Evolutionary conservation across 2,113 vertebrate species (phyloP).

Genomic region (Mellivora capensis): DNA sequence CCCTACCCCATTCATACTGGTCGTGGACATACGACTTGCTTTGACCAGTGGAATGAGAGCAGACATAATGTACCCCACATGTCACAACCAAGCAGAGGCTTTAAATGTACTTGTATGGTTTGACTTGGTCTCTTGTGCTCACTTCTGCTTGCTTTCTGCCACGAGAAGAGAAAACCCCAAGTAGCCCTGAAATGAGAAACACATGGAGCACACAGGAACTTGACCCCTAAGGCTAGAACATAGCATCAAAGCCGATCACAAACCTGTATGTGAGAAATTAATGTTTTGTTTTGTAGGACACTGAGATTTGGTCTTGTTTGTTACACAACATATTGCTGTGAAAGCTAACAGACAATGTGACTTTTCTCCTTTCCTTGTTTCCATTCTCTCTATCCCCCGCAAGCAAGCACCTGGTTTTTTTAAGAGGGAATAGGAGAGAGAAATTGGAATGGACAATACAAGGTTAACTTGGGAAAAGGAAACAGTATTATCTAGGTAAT

Average conservation of each 20-base stretch:
- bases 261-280: background rate
- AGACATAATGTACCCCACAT: background rate
- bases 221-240: background rate
- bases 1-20: background rate
- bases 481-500: background rate
- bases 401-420: background rate
- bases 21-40: background rate
- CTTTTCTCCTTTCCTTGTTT: slow-evolving; percentile 3
- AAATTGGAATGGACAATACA: background rate
- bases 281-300: background rate
- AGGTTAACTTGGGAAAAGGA: background rate
- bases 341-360: background rate
- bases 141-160: background rate
- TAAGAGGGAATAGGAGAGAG: background rate
- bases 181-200: background rate
- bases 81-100: background rate
- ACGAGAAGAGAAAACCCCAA: background rate
- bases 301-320: background rate
- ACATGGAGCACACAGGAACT: background rate
- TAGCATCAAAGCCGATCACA: background rate
- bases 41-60: background rate
- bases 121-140: background rate
- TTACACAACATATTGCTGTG: background rate
- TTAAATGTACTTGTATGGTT: background rate
- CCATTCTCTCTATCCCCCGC: background rate